Percentiles rank a stretch among this genome's conserved stretches.
phyloP scores from a whole-genome alignment of 2,797 vertebrate genomes.

The Crenuchus spilurus region DNA sequence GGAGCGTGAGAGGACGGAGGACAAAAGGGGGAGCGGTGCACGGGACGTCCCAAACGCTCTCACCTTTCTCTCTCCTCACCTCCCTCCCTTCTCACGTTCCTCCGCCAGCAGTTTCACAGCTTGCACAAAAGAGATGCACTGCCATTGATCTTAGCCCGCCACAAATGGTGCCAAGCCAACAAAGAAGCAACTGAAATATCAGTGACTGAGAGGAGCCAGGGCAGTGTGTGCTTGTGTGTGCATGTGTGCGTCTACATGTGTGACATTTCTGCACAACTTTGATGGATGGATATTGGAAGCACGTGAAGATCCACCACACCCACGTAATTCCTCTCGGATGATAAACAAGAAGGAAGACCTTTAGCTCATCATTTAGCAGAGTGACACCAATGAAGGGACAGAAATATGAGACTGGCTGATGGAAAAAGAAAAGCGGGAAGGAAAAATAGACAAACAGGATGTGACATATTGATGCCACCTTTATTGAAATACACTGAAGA shows the following conservation, averaged over 20 bases:
- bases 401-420: conserved; percentile 21
- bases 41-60: conserved; percentile 54
- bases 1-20: conserved; percentile 45
- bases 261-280: conserved; percentile 26
- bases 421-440: background rate
- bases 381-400: background rate
- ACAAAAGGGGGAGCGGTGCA: conserved; percentile 57
- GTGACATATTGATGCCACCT: background rate
- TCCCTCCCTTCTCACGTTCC: conserved; percentile 53
- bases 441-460: background rate
- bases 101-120: conserved; percentile 55
- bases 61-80: conserved; percentile 50
- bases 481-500: too few species aligned
- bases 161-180: conserved; percentile 53
- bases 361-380: background rate
- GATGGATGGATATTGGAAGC: conserved; percentile 32
- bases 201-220: conserved; percentile 41
- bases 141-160: conserved; percentile 45
- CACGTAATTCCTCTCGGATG: conserved; percentile 21
- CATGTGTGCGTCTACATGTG: conserved; percentile 31
- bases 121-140: conserved; percentile 45
- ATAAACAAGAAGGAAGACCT: conserved; percentile 20
- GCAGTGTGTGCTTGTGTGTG: conserved; percentile 15
- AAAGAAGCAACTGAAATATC: conserved; percentile 58
- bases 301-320: conserved; percentile 41